Percentiles rank a stretch among this genome's conserved stretches.
Evolutionary conservation across 2,888 invertebrate genomes (phyloP).

Genomic region (Pecten maximus): DNA sequence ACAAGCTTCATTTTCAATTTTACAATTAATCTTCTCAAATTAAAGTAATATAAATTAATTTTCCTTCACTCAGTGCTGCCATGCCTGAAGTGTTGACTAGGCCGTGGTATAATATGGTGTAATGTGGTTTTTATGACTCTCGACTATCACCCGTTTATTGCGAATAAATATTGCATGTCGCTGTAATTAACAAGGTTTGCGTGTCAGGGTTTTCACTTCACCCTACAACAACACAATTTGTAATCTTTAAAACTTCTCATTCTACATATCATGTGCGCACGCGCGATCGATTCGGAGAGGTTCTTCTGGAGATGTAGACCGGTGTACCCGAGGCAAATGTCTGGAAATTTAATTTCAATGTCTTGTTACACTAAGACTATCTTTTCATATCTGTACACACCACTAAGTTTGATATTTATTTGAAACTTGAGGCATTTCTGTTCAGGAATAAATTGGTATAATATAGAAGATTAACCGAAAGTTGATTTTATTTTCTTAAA

Average conservation of each 20-base stretch:
- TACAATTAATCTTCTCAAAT: background rate
- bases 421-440: background rate
- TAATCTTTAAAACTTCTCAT: slow-evolving; percentile 33
- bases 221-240: slow-evolving; percentile 7
- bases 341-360: background rate
- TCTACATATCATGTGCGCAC: slow-evolving; percentile 5
- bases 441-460: background rate
- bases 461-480: background rate
- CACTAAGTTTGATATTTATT: background rate
- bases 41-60: background rate
- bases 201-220: slow-evolving; percentile 12
- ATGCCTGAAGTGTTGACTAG: slow-evolving; percentile 11
- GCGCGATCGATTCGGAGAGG: background rate
- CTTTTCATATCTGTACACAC: background rate
- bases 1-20: background rate
- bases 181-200: slow-evolving; percentile 24
- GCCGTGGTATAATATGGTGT: background rate
- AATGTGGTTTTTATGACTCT: background rate
- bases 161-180: slow-evolving; percentile 14
- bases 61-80: background rate
- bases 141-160: slow-evolving; percentile 26
- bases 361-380: background rate
- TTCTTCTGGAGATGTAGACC: background rate
- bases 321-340: slow-evolving; percentile 10
- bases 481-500: background rate